Base-by-base conservation (phyloP, 1,140 invertebrate species). In the Plectrocnemia conspersa region DNA sequence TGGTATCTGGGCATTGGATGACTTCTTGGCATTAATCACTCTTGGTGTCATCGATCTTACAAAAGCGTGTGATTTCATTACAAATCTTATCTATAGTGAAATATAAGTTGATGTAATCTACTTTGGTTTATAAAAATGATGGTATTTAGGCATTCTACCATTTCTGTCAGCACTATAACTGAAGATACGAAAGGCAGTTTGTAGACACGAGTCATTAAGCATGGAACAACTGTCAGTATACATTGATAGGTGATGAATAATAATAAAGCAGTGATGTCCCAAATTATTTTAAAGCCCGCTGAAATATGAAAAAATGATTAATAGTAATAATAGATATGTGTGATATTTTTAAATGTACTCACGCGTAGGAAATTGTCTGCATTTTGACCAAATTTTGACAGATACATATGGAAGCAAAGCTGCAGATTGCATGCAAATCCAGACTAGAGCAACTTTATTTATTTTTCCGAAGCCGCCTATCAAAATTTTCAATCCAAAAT, bases 1-100 rank as follows among this genome's bases (percentile, higher is more conserved):
- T 1, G 89, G 88, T 54, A 82, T 74, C 0, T 67, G 63, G 11
- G 63, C 52, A 45, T 32, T 50, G 40, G 27, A 58, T 13, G 22
- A 53, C 32, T 60, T 66, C 41, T 41, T 11, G 60, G 56, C 46
- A 59, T 58, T 46, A 1, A 77, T 35, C 10, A 81, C 77, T 62
- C 74, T 65, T 1, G 79, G 71, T 0, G 76, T 74, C 61, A 85
- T 88, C 41, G 79, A 82, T 40, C 87, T 71, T 0, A 93, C 81
- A 64, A 89, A 91, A 1, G 90, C 82, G 67, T 93, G 82, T 42
- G 80, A 81, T 71, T 94, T 95, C 91, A 95, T 94, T 11, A 88
- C 65, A 24, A 93, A 70, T 24, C 91, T 79, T 3, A 86, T 75
- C 86, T 91, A 65, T 64, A 85, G 90, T 61, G 88, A 75, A 1